These are phyloP conservation scores for Batillaria attramentaria DNA, from an alignment of 1,140 invertebrate species.

Conservation along the genomic window DNA sequence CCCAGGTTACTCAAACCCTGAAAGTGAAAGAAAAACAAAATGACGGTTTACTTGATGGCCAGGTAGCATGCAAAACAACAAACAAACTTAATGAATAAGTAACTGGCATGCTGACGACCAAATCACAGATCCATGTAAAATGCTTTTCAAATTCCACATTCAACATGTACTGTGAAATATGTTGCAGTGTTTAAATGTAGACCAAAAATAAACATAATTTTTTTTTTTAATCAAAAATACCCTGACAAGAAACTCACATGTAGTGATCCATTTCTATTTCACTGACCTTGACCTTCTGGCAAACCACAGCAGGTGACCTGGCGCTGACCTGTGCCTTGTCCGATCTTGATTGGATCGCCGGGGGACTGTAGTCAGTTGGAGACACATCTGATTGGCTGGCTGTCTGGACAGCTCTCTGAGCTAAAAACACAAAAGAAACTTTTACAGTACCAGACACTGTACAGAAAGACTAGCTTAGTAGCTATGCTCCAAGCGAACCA, in stretches of 20 bases:
- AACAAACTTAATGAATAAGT: no score
- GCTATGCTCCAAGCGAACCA: no score
- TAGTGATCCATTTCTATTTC: not conserved
- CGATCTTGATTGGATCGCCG: not conserved
- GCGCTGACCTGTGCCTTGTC: conserved; percentile 26
- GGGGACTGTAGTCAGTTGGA: conserved; percentile 17
- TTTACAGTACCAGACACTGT: not conserved
- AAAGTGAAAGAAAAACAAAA: not conserved
- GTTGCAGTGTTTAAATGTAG: no score
- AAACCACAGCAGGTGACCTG: conserved; percentile 32
- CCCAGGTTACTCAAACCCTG: conserved; percentile 82
- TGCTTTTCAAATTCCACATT: no score
- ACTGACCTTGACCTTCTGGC: conserved; percentile 56
- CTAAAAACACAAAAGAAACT: not conserved
- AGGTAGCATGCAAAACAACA: no score
- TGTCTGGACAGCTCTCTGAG: not conserved
- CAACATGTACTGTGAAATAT: no score
- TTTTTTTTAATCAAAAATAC: no score
- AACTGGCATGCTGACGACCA: no score
- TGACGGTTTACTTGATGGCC: no score
- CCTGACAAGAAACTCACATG: no score
- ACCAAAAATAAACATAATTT: no score
- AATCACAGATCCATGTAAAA: no score
- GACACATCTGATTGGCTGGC: conserved; percentile 24
- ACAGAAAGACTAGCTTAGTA: not conserved